A percentile compares a stretch with the other conserved stretches of the same genome.
Conservation (phyloP, 2,797 vertebrate genomes). For the Acropternis orthonyx region DNA sequence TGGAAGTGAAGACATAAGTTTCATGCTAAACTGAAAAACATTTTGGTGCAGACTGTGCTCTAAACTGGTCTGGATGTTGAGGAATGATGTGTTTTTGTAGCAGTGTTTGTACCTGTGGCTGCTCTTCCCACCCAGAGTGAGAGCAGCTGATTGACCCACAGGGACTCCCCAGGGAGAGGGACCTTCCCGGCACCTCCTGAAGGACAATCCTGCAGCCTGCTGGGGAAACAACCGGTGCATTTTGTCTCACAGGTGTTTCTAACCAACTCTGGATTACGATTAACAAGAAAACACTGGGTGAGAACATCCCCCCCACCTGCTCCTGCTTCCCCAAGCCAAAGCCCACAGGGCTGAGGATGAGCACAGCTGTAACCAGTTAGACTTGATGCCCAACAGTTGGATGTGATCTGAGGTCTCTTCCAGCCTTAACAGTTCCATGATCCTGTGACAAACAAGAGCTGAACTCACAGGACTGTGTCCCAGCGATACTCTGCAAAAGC, state of each 20-base stretch:
- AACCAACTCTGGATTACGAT: not conserved
- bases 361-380: not conserved
- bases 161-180: accelerated
- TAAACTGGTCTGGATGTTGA: accelerated
- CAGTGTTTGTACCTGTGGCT: accelerated
- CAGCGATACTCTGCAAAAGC: not conserved
- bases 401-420: not conserved
- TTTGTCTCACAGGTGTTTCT: not conserved
- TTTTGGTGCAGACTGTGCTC: accelerated
- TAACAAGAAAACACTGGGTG: accelerated
- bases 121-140: accelerated
- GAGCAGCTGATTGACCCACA: not conserved
- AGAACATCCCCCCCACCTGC: not conserved
- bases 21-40: not conserved
- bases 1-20: not conserved
- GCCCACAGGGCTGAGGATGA: accelerated
- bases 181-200: accelerated
- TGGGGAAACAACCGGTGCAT: accelerated
- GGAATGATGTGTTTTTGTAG: accelerated
- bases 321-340: accelerated
- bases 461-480: accelerated
- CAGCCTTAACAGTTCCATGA: accelerated
- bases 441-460: accelerated
- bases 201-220: not conserved
- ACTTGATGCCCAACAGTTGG: accelerated